Conservation (phyloP, 2,797 vertebrate genomes). For the Danio tinwini region DNA sequence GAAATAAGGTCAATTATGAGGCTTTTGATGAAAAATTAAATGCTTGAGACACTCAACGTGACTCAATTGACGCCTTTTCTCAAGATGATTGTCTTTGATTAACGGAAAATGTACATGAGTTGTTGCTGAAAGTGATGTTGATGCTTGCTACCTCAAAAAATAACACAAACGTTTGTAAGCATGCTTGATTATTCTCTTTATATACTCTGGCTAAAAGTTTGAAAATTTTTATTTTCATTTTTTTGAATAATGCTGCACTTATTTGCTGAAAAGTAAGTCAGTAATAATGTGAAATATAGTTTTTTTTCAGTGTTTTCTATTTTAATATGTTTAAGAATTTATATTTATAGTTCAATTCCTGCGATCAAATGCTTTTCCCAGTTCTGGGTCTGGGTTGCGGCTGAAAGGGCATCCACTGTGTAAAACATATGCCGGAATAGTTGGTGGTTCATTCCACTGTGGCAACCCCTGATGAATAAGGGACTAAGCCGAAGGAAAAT, state of each 20-base stretch:
- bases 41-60: slow-evolving; percentile 25
- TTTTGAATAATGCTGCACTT: background rate
- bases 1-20: background rate
- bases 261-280: background rate
- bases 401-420: no score
- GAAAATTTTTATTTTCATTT: background rate
- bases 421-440: no score
- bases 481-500: no score
- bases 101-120: background rate
- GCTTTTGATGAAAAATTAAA: background rate
- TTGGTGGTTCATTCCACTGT: no score
- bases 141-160: background rate
- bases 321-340: background rate
- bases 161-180: background rate
- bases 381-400: no score
- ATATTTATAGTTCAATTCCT: background rate
- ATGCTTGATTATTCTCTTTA: background rate
- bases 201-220: background rate
- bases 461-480: no score
- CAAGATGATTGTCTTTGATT: background rate
- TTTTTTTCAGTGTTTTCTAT: background rate
- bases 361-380: background rate
- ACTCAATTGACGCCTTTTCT: background rate
- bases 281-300: background rate
- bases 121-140: background rate